Percentiles rank a stretch among this genome's conserved stretches.
Evolutionary conservation across 2,113 vertebrate species (phyloP).

Genomic region (Epinephelus lanceolatus): DNA sequence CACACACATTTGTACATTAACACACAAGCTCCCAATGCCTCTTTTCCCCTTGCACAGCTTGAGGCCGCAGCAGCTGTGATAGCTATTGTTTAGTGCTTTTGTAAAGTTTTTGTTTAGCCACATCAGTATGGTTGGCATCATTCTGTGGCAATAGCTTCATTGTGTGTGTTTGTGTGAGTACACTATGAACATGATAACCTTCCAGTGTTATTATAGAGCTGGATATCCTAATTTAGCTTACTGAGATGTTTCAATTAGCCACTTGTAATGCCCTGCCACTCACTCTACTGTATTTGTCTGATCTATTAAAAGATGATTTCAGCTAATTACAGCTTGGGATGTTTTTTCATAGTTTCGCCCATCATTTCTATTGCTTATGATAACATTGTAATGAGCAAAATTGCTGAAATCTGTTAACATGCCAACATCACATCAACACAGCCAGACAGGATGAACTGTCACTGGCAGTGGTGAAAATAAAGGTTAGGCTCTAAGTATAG

Average conservation of each 20-base stretch:
- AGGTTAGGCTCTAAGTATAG: neutral
- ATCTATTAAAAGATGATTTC: neutral
- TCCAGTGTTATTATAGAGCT: neutral
- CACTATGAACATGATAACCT: constrained; percentile 2
- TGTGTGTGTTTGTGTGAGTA: constrained; percentile 1
- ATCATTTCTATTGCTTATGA: neutral
- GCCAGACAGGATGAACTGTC: neutral
- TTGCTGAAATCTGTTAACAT: neutral
- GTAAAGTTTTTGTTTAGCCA: constrained; percentile 32
- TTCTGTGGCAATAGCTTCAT: neutral
- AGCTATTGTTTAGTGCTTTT: constrained; percentile 49
- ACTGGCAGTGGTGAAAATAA: neutral
- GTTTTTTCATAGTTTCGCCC: neutral
- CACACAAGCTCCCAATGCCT: neutral
- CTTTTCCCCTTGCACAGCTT: constrained; percentile 22
- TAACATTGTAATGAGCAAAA: neutral
- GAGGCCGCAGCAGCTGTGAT: constrained; percentile 58
- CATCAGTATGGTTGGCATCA: constrained; percentile 8
- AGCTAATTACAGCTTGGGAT: neutral
- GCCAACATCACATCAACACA: neutral
- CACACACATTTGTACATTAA: constrained; percentile 27
- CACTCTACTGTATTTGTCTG: neutral
- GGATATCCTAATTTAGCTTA: constrained; percentile 42
- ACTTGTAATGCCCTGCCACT: constrained; percentile 3
- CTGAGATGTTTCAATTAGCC: constrained; percentile 49